Evolutionary conservation across 2,797 vertebrate species (phyloP), one percentile per base, ranked within the genome.

Genomic region (Dromococcyx pavoninus): DNA sequence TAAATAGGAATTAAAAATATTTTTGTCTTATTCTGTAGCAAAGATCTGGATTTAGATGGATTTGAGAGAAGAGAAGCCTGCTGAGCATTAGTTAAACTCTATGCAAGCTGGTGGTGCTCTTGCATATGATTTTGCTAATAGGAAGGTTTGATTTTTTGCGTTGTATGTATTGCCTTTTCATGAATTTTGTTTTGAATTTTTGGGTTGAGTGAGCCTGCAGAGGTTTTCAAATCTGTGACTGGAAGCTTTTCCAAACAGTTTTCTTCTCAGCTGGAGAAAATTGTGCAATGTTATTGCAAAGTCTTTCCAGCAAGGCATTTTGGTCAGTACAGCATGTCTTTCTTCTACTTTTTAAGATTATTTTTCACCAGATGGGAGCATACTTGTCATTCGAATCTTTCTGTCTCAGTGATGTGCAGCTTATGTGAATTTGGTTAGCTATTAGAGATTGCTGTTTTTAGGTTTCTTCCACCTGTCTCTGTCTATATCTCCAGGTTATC

Each of bases 341-440:
- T 69, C 24, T 60, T 70, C 41, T 69, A 3, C 43, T 75, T 56
- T 67, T n/a, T 67, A 83, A 54, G 41, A 12, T 18, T 2, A 19
- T 70, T 94, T 95, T 78, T 73, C 66, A 86, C 73, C 80, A 84
- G 73, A 66, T 77, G 85, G 74, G 77, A 92, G 81, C 81, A 66
- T 35, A 37, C 48, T 94, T 88, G 73, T 48, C 50, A 32, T 75
- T 35, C 78, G 33, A 77, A 83, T 89, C 44, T 73, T 86, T n/a
- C 0, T 25, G 80, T 57, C 60, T 81, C 37, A 28, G 51, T 33
- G 69, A 50, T 50, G 37, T 8, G 3, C 41, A 73, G 71, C 58
- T 92, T 44, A 17, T 3, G 1, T 16, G 30, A 39, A 16, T 43
- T 57, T 61, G 3, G 53, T 11, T 37, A 77, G n/a, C 30, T 46